Evolutionary conservation across 2,797 vertebrate species (phyloP).

Genomic region (Ceryle rudis): DNA sequence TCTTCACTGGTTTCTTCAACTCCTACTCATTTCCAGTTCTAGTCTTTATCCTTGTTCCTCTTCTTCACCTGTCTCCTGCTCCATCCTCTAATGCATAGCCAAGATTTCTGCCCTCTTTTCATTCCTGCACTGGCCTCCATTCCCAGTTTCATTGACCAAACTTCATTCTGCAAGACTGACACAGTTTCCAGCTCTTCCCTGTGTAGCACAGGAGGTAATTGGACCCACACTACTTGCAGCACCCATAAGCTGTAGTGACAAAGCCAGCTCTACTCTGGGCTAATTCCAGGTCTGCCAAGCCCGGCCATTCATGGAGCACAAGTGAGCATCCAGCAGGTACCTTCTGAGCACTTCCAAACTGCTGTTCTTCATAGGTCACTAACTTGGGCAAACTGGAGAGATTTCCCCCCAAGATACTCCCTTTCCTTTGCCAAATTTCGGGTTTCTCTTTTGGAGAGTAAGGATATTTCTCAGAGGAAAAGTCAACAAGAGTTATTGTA

Average conservation of each 20-base stretch:
- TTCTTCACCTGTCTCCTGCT: not conserved
- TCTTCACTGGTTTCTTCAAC: not conserved
- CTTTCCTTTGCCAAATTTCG: not conserved
- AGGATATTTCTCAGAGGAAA: not conserved
- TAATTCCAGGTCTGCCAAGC: not conserved
- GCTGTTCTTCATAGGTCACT: not conserved
- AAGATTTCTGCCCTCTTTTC: not conserved
- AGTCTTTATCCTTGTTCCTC: not conserved
- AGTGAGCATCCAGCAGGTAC: not conserved
- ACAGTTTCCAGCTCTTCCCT: not conserved
- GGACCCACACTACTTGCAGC: not conserved
- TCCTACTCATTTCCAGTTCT: not conserved
- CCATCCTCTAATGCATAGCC: not conserved
- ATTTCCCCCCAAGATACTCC: not conserved
- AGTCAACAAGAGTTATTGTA: not conserved
- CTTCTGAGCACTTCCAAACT: not conserved
- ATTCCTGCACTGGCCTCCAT: not conserved
- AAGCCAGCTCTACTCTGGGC: not conserved
- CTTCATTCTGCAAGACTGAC: not conserved
- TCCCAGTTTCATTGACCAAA: not conserved
- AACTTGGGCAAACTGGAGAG: not conserved
- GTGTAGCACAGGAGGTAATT: accelerated
- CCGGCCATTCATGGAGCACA: not conserved
- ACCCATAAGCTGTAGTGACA: not conserved
- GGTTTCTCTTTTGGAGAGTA: not conserved